These are phyloP conservation scores for Choristoneura rosaceana DNA, from an alignment of 2,888 invertebrate genomes.

Conservation along the genomic window DNA sequence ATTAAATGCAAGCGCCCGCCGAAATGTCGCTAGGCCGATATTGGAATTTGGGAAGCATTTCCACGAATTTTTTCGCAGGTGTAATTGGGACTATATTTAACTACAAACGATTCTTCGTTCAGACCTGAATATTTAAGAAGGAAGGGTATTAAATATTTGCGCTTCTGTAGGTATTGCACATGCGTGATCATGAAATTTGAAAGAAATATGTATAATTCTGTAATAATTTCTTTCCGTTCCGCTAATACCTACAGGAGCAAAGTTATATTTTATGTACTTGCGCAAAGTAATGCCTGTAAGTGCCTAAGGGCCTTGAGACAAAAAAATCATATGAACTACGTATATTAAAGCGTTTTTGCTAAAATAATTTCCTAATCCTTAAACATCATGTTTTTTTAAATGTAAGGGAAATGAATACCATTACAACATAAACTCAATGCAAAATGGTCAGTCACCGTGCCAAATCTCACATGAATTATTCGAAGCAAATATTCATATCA, in stretches of 20 bases:
- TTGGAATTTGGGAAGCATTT: constrained; percentile 13
- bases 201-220: too few species aligned
- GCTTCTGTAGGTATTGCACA: neutral
- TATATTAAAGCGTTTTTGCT: too few species aligned
- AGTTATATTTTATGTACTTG: too few species aligned
- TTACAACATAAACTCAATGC: constrained; percentile 20
- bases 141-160: neutral
- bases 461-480: constrained; percentile 41
- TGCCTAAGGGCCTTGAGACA: too few species aligned
- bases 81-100: neutral
- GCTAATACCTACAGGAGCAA: too few species aligned
- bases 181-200: neutral
- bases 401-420: neutral
- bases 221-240: too few species aligned
- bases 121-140: too few species aligned
- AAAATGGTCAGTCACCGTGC: constrained; percentile 30
- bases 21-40: constrained; percentile 34
- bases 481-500: constrained; percentile 60
- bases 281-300: too few species aligned
- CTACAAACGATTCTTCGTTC: neutral
- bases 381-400: neutral
- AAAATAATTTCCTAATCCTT: neutral
- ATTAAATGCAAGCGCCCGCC: constrained; percentile 75
- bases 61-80: neutral
- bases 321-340: too few species aligned